These are phyloP conservation scores for Lasiurus borealis DNA, from an alignment of 2,113 vertebrate genomes.

Conservation along the genomic window DNA sequence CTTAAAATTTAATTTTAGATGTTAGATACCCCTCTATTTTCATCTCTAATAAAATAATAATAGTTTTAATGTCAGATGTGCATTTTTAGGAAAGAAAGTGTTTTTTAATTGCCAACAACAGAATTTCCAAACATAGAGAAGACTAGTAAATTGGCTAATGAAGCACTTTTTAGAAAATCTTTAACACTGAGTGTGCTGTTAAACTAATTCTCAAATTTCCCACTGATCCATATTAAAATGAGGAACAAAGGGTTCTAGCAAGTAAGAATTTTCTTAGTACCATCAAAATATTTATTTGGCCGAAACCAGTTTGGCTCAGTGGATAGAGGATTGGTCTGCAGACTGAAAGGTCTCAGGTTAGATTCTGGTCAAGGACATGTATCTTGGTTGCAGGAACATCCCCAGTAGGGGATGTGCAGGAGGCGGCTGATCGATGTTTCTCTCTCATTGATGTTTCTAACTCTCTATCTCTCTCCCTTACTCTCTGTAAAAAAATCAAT, in stretches of 20 bases:
- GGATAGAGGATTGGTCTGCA: too few species aligned
- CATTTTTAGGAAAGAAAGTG: neutral
- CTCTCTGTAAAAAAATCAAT: too few species aligned
- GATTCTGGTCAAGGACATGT: too few species aligned
- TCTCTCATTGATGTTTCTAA: too few species aligned
- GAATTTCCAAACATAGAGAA: conserved; percentile 4
- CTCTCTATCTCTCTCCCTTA: too few species aligned
- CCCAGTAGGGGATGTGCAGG: too few species aligned
- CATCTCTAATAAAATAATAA: conserved; percentile 54
- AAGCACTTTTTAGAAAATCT: neutral
- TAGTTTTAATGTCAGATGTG: neutral
- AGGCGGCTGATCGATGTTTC: too few species aligned
- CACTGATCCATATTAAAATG: conserved; percentile 34
- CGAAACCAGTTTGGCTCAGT: too few species aligned
- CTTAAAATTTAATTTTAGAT: conserved; percentile 25
- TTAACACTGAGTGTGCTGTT: neutral
- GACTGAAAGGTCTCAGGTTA: too few species aligned
- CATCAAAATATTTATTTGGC: conserved; percentile 17
- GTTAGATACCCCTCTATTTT: neutral
- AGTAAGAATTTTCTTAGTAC: neutral
- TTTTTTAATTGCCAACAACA: neutral
- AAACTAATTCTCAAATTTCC: conserved; percentile 36
- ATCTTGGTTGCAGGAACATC: too few species aligned
- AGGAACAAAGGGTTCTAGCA: neutral
- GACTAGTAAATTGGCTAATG: neutral